These are phyloP conservation scores for Trichogramma dendrolimi DNA, from an alignment of 2,888 invertebrate genomes.

Conservation along the genomic window DNA sequence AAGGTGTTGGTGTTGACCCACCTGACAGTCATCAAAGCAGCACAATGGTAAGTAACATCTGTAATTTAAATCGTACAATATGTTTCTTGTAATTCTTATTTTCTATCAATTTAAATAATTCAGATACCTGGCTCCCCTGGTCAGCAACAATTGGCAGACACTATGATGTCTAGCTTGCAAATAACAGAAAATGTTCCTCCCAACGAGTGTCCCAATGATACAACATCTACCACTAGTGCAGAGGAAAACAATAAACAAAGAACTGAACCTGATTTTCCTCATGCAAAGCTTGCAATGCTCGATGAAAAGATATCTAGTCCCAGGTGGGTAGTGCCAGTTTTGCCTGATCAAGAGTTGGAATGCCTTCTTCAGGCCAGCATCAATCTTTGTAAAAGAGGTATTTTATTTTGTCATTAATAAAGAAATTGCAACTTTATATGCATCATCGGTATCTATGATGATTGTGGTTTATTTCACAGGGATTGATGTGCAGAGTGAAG, in stretches of 20 bases:
- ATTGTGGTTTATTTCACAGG: conserved; percentile 54
- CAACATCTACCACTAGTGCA: conserved; percentile 34
- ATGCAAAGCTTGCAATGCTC: conserved; percentile 77
- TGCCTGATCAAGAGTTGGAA: conserved; percentile 94
- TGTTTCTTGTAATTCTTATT: neutral
- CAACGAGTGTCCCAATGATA: conserved; percentile 44
- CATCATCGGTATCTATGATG: neutral
- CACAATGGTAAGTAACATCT: conserved; percentile 41
- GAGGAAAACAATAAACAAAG: conserved; percentile 49
- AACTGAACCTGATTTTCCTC: conserved; percentile 74
- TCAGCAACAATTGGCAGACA: conserved; percentile 47
- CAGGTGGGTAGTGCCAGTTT: conserved; percentile 94
- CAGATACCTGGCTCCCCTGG: conserved; percentile 49
- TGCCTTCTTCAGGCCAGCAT: conserved; percentile 84
- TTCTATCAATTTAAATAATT: neutral
- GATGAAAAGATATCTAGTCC: conserved; percentile 96
- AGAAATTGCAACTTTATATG: neutral
- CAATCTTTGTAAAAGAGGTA: conserved; percentile 79
- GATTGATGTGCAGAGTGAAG: conserved; percentile 80
- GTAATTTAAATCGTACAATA: neutral
- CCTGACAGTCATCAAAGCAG: conserved; percentile 53
- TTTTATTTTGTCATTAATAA: conserved; percentile 24
- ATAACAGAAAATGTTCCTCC: conserved; percentile 47
- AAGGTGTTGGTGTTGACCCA: conserved; percentile 59
- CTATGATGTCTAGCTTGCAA: conserved; percentile 49